Percentiles rank a stretch among this genome's conserved stretches.
phyloP scores from a whole-genome alignment of 2,888 invertebrate genomes.

The Limnephilus lunatus region DNA sequence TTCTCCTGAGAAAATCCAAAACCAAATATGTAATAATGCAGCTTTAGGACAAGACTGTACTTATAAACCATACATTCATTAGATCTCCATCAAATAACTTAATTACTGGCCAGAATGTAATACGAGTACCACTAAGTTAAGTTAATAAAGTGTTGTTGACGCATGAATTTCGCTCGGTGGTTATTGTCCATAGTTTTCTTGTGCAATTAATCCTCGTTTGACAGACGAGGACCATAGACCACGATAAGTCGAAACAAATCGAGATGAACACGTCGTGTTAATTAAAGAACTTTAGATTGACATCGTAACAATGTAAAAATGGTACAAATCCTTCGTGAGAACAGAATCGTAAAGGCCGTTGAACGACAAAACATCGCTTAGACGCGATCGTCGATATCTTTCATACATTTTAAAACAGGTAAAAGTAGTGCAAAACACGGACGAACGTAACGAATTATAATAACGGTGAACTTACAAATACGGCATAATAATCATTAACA shows the following conservation, averaged over 20 bases:
- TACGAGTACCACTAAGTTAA: neutral
- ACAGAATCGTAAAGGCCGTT: neutral
- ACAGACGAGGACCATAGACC: neutral
- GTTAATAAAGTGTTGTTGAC: neutral
- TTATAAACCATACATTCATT: neutral
- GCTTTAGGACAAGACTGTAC: neutral
- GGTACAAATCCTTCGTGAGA: neutral
- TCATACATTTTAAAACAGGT: neutral
- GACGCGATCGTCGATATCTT: neutral
- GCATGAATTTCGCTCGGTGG: neutral
- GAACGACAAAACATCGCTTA: neutral
- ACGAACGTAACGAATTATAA: conserved; percentile 21
- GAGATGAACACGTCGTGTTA: neutral
- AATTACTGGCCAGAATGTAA: neutral
- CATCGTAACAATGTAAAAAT: neutral
- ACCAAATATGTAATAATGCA: conserved; percentile 7
- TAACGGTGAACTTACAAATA: conserved; percentile 38
- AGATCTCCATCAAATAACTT: neutral
- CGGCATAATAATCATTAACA: conserved; percentile 35
- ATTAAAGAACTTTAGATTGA: neutral
- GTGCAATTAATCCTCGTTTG: neutral
- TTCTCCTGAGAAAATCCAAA: conserved; percentile 11
- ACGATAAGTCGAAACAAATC: neutral
- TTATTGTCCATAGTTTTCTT: neutral
- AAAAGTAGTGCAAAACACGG: neutral